Evolutionary conservation across 2,797 vertebrate species (phyloP).

Genomic region (Echiichthys vipera): DNA sequence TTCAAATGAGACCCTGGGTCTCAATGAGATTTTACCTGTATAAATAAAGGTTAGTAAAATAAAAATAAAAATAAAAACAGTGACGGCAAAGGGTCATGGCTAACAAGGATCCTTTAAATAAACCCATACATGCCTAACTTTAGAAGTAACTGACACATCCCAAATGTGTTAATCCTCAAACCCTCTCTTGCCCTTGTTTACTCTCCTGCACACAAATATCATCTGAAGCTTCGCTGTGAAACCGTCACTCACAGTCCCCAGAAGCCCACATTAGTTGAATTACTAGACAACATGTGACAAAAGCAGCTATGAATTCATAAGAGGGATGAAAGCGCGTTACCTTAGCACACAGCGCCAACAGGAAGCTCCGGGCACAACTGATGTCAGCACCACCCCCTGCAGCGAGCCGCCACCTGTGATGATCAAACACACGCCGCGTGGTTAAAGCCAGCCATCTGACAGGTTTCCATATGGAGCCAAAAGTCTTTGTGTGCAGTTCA

Average conservation of each 20-base stretch:
- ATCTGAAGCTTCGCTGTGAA: slow-evolving; percentile 11
- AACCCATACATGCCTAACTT: too few species aligned
- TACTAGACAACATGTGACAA: slow-evolving; percentile 8
- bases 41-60: too few species aligned
- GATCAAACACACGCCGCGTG: slow-evolving; percentile 22
- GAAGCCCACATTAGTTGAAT: slow-evolving; percentile 11
- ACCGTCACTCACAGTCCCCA: background rate
- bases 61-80: too few species aligned
- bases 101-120: too few species aligned
- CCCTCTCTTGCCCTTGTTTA: too few species aligned
- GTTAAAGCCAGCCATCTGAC: slow-evolving; percentile 28
- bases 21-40: too few species aligned
- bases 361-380: slow-evolving; percentile 36
- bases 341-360: slow-evolving; percentile 6
- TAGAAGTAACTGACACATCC: too few species aligned
- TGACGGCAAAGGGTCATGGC: too few species aligned
- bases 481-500: background rate
- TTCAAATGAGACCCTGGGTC: too few species aligned
- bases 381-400: slow-evolving; percentile 17
- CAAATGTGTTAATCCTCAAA: too few species aligned
- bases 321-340: background rate
- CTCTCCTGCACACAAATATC: background rate
- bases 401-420: slow-evolving; percentile 33
- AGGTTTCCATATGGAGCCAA: slow-evolving; percentile 1
- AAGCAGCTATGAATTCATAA: slow-evolving; percentile 4